Evolutionary conservation across 1,140 invertebrate genomes (phyloP).

Genomic region (Chironomus tepperi): DNA sequence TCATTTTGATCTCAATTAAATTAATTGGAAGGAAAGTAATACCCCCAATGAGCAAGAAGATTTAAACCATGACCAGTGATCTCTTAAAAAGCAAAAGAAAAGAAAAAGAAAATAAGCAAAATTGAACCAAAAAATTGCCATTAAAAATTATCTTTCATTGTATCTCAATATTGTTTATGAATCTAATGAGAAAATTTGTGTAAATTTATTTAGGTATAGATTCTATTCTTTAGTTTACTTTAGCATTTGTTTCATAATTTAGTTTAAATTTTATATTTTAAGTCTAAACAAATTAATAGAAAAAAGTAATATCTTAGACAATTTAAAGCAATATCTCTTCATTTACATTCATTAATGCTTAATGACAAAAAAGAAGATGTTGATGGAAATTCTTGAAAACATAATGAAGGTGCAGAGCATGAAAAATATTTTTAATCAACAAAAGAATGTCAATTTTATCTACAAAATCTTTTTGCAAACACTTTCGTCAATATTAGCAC

Average conservation of each 20-base stretch:
- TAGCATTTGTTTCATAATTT: no score
- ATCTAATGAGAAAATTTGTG: no score
- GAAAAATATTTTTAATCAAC: background rate
- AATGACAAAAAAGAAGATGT: no score
- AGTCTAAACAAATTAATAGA: background rate
- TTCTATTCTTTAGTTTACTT: no score
- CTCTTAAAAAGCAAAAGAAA: background rate
- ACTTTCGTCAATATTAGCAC: no score
- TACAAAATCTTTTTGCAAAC: no score
- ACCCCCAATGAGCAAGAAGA: background rate
- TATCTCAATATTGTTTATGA: no score
- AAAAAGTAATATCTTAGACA: background rate
- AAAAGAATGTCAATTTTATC: background rate
- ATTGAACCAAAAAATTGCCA: constrained; percentile 21
- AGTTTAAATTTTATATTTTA: no score
- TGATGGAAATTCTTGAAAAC: background rate
- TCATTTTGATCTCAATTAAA: constrained; percentile 19
- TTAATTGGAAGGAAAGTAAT: background rate
- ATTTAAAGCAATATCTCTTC: background rate
- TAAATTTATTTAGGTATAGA: no score
- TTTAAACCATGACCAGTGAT: background rate
- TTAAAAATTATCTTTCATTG: background rate
- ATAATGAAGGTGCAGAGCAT: background rate
- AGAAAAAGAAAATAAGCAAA: background rate
- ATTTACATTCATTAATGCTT: background rate